phyloP scores from a whole-genome alignment of 2,113 vertebrate species.

The Paradisaea rubra region DNA sequence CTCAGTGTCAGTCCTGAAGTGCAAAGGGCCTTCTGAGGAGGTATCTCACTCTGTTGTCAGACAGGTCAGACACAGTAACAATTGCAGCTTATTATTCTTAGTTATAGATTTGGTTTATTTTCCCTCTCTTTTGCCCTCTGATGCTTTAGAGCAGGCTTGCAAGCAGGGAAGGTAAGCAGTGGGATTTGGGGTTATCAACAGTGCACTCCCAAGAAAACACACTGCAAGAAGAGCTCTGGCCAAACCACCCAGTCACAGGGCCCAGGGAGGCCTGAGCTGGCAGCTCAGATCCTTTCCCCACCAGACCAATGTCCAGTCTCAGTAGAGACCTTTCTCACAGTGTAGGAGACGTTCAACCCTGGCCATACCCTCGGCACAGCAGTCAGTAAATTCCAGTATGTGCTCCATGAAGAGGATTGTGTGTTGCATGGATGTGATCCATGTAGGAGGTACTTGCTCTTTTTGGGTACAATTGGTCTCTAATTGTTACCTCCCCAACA shows the following conservation, averaged over 20 bases:
- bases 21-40: constrained; percentile 20
- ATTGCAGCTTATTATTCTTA: constrained; percentile 27
- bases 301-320: not conserved
- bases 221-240: not conserved
- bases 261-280: not conserved
- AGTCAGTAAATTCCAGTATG: not conserved
- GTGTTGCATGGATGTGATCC: not conserved
- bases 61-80: constrained; percentile 5
- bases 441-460: not conserved
- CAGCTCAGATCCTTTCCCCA: not conserved
- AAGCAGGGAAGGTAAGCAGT: not conserved
- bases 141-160: not conserved
- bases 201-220: not conserved
- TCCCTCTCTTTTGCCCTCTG: not conserved
- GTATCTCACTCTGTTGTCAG: not conserved
- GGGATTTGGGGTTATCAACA: not conserved
- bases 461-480: not conserved
- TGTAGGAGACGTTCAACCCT: not conserved
- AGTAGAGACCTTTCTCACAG: not conserved
- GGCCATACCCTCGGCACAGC: accelerated
- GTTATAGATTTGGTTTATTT: constrained; percentile 20
- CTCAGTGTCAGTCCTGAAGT: constrained; percentile 1
- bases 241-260: not conserved
- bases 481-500: not conserved
- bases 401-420: not conserved